Evolutionary conservation across 2,797 vertebrate species (phyloP).

Genomic region (Pseudochaenichthys georgianus): DNA sequence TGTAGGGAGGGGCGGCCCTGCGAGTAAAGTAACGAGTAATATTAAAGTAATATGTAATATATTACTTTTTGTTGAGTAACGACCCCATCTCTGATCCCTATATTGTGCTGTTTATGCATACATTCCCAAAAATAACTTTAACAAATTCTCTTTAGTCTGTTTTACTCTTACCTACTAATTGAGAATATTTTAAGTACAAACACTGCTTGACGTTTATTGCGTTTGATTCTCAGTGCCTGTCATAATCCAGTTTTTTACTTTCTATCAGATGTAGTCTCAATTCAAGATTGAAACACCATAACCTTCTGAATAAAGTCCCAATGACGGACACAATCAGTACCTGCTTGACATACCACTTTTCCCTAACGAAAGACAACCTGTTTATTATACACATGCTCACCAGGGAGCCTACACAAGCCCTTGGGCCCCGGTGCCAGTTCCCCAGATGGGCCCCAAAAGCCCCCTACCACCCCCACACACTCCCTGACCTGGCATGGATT

Average conservation of each 20-base stretch:
- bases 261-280: background rate
- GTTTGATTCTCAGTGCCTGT: too few relatives aligned
- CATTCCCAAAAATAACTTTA: too few relatives aligned
- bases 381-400: conserved; percentile 69
- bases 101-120: too few relatives aligned
- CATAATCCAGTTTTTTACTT: background rate
- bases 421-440: conserved; percentile 69
- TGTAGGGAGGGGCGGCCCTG: too few relatives aligned
- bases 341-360: conserved; percentile 34
- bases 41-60: too few relatives aligned
- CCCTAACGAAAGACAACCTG: conserved; percentile 63
- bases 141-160: too few relatives aligned
- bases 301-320: background rate
- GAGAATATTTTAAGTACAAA: too few relatives aligned
- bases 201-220: too few relatives aligned
- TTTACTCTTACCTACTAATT: too few relatives aligned
- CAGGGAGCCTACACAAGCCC: conserved; percentile 53
- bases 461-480: conserved; percentile 54
- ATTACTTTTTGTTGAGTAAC: too few relatives aligned
- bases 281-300: background rate
- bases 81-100: too few relatives aligned
- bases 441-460: conserved; percentile 80
- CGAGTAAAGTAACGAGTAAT: too few relatives aligned
- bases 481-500: conserved; percentile 74
- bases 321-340: conserved; percentile 23